A percentile compares a stretch with the other conserved stretches of the same genome.
phyloP scores from a whole-genome alignment of 1,140 invertebrate genomes.

The Sitophilus oryzae region DNA sequence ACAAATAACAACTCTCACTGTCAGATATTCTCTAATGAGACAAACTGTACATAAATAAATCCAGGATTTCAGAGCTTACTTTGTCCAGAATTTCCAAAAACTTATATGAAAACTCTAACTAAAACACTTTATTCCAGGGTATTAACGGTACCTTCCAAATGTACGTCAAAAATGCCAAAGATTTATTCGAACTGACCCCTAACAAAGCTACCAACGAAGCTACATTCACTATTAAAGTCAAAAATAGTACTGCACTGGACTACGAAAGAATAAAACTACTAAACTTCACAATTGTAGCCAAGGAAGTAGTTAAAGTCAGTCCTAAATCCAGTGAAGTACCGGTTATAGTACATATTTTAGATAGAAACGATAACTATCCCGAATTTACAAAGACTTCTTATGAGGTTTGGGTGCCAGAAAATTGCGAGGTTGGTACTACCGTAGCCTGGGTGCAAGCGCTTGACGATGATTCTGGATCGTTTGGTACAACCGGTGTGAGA shows the following conservation, averaged over 20 bases:
- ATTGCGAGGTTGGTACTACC: constrained; percentile 73
- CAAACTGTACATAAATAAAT: too few species aligned
- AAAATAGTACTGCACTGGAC: constrained; percentile 75
- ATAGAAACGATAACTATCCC: constrained; percentile 92
- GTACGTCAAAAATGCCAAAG: constrained; percentile 71
- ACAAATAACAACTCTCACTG: too few species aligned
- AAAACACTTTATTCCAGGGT: constrained; percentile 61
- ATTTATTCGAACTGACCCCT: constrained; percentile 86
- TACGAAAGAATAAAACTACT: constrained; percentile 76
- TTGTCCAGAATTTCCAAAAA: too few species aligned
- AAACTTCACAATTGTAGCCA: constrained; percentile 80
- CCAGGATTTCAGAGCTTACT: too few species aligned
- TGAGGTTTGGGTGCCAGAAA: constrained; percentile 74
- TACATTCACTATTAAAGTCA: constrained; percentile 84
- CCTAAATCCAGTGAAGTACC: constrained; percentile 70
- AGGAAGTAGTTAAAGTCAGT: constrained; percentile 67
- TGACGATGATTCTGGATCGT: constrained; percentile 80
- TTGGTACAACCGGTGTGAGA: constrained; percentile 78
- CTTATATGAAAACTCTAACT: too few species aligned
- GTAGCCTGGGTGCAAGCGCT: constrained; percentile 76
- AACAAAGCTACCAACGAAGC: constrained; percentile 85
- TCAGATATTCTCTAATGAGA: too few species aligned
- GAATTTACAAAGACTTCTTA: constrained; percentile 76
- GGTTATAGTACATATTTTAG: constrained; percentile 77
- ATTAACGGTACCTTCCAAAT: constrained; percentile 88